Percentiles rank a stretch among this genome's conserved stretches.
Conservation (phyloP, 2,888 invertebrate genomes). For the Euphydryas editha region DNA sequence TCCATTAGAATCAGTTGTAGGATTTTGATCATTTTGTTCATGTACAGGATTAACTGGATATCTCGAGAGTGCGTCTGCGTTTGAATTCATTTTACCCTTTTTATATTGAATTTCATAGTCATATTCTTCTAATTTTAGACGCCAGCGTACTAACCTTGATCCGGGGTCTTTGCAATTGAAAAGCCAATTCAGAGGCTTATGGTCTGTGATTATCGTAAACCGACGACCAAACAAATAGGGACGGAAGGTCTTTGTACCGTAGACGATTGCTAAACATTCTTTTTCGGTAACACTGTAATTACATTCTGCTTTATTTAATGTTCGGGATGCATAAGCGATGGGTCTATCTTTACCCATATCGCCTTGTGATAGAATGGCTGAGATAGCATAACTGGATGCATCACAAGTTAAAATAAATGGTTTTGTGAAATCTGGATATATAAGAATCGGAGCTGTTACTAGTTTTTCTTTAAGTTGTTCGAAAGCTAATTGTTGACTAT, state of each 20-base stretch:
- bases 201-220: constrained; percentile 5
- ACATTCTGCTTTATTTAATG: too few relatives aligned
- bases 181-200: constrained; percentile 9
- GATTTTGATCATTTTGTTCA: too few relatives aligned
- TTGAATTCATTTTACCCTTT: neutral
- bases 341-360: too few relatives aligned
- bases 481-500: constrained; percentile 42
- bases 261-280: neutral
- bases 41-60: neutral
- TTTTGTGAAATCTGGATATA: constrained; percentile 54
- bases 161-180: constrained; percentile 12
- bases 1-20: too few relatives aligned
- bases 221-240: constrained; percentile 8
- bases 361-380: too few relatives aligned
- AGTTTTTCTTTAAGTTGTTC: constrained; percentile 42
- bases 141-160: neutral
- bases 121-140: constrained; percentile 8
- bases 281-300: too few relatives aligned
- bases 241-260: neutral
- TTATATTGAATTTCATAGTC: constrained; percentile 10
- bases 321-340: too few relatives aligned
- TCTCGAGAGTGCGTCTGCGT: neutral
- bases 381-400: too few relatives aligned
- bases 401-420: too few relatives aligned
- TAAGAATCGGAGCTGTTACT: constrained; percentile 48